A percentile compares a stretch with the other conserved stretches of the same genome.
These are phyloP conservation scores for Orchestes rusci DNA, from an alignment of 2,888 invertebrate species.

Conservation along the genomic window DNA sequence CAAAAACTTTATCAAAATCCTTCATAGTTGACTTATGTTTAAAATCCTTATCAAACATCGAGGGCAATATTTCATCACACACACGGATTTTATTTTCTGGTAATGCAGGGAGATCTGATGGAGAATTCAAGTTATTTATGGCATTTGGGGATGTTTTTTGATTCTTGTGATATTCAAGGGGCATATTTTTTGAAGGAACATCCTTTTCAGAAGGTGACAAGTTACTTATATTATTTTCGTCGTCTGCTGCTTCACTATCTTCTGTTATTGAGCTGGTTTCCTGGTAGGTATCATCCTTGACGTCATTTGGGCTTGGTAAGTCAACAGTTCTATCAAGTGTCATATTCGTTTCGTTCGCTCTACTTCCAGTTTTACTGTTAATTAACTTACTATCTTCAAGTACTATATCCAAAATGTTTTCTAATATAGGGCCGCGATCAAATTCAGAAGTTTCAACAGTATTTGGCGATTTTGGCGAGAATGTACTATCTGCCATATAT, in stretches of 20 bases:
- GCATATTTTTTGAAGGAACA: constrained; percentile 12
- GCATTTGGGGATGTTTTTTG: too few species aligned
- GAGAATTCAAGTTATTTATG: constrained; percentile 35
- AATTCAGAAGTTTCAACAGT: too few species aligned
- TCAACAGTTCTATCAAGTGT: too few species aligned
- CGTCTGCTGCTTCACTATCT: constrained; percentile 24
- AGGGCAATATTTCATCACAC: constrained; percentile 37
- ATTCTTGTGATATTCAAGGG: constrained; percentile 17
- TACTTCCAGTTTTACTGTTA: neutral
- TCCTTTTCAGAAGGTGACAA: constrained; percentile 1
- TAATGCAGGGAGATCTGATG: constrained; percentile 38
- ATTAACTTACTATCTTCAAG: too few species aligned
- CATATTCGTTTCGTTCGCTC: too few species aligned
- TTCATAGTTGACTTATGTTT: too few species aligned
- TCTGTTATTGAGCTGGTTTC: constrained; percentile 37
- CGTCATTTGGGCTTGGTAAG: too few species aligned
- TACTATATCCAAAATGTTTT: too few species aligned
- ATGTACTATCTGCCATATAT: too few species aligned
- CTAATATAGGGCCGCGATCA: too few species aligned
- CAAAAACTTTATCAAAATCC: neutral
- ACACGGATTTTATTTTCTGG: constrained; percentile 35
- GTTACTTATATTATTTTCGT: constrained; percentile 1
- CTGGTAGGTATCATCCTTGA: constrained; percentile 36
- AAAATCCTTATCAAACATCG: constrained; percentile 40
- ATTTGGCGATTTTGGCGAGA: too few species aligned